Evolutionary conservation across 2,888 invertebrate species (phyloP).

Genomic region (Hipparchia semele): DNA sequence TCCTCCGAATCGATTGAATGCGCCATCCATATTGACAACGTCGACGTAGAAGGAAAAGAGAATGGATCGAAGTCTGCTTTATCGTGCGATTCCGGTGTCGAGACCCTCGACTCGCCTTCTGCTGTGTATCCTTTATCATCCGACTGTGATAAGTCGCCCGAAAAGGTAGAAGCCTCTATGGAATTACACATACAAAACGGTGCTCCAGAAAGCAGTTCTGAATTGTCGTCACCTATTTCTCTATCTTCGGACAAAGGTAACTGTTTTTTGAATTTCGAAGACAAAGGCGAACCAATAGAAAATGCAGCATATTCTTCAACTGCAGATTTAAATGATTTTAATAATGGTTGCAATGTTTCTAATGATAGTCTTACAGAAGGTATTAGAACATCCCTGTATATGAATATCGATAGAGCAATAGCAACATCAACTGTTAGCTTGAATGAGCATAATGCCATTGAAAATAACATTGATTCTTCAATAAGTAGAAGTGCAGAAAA

Average conservation of each 20-base stretch:
- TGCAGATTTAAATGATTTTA: conserved; percentile 1
- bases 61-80: conserved; percentile 51
- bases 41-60: conserved; percentile 61
- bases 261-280: conserved; percentile 23
- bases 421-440: conserved; percentile 66
- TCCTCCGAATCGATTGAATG: conserved; percentile 53
- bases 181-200: conserved; percentile 25
- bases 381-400: conserved; percentile 31
- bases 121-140: conserved; percentile 48
- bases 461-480: conserved; percentile 49
- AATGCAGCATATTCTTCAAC: background rate
- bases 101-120: conserved; percentile 53
- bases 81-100: conserved; percentile 63
- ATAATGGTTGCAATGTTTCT: background rate
- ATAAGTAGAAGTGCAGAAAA: conserved; percentile 71
- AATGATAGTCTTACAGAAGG: conserved; percentile 2
- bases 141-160: conserved; percentile 53
- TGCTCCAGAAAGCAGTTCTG: conserved; percentile 42
- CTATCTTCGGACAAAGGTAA: conserved; percentile 47
- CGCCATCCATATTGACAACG: conserved; percentile 55
- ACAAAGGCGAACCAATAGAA: conserved; percentile 1
- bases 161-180: conserved; percentile 28
- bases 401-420: conserved; percentile 46
- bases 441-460: conserved; percentile 48
- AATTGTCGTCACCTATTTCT: conserved; percentile 48